Percentiles rank a stretch among this genome's conserved stretches.
phyloP scores from a whole-genome alignment of 2,797 vertebrate genomes.

The Sebastiscus tertius region DNA sequence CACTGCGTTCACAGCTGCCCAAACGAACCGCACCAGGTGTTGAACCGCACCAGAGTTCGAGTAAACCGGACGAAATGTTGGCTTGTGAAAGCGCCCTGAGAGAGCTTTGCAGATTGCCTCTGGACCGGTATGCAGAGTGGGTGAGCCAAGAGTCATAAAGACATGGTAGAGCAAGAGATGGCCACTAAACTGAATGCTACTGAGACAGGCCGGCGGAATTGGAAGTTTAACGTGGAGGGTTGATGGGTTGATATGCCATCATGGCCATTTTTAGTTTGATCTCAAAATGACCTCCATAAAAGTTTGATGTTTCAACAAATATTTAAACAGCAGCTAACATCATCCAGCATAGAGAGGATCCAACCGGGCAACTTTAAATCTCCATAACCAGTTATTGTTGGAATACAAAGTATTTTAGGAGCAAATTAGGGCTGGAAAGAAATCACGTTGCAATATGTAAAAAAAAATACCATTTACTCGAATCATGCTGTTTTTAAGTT shows the following conservation, averaged over 20 bases:
- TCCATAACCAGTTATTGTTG: constrained; percentile 7
- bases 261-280: constrained; percentile 11
- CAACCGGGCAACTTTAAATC: constrained; percentile 3
- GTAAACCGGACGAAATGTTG: too few relatives aligned
- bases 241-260: background rate
- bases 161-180: background rate
- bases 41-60: too few relatives aligned
- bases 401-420: background rate
- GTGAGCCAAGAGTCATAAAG: background rate
- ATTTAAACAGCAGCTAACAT: constrained; percentile 19
- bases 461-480: background rate
- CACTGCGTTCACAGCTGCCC: too few relatives aligned
- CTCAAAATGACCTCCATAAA: constrained; percentile 6
- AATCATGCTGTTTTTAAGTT: background rate
- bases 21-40: too few relatives aligned
- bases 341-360: background rate
- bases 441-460: background rate
- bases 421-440: background rate
- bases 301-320: constrained; percentile 24
- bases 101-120: constrained; percentile 5
- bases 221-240: background rate
- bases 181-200: background rate
- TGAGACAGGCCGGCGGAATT: background rate
- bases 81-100: background rate
- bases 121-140: constrained; percentile 9